Conservation (phyloP, 2,797 vertebrate genomes). For the Cyclura pinguis region DNA sequence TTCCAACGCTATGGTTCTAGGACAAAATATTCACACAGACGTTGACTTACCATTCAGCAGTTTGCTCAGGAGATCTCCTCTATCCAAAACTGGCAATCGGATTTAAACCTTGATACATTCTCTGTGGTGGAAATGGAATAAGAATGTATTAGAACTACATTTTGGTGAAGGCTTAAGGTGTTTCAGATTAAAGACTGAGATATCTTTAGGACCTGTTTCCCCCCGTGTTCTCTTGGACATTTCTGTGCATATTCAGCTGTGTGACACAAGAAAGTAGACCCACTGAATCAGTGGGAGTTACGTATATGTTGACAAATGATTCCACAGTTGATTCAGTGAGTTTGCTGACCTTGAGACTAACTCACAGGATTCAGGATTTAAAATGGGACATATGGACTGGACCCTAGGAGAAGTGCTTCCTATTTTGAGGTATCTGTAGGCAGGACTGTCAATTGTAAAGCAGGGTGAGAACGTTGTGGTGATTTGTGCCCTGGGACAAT, state of each 20-base stretch:
- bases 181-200: background rate
- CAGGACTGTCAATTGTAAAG: background rate
- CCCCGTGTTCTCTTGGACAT: background rate
- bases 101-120: background rate
- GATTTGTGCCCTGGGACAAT: too few relatives aligned
- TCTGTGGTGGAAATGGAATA: background rate
- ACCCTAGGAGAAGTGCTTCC: background rate
- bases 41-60: too few relatives aligned
- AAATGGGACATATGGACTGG: too few relatives aligned
- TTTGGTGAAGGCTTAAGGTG: background rate
- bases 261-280: background rate
- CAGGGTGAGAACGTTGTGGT: too few relatives aligned
- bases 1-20: too few relatives aligned
- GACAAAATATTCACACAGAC: too few relatives aligned
- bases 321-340: background rate
- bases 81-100: too few relatives aligned
- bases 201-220: background rate
- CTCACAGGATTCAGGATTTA: background rate
- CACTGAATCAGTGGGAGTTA: background rate
- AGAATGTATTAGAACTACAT: background rate
- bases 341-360: background rate
- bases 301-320: background rate
- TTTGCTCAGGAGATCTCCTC: too few relatives aligned
- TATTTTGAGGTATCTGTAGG: too few relatives aligned
- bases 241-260: background rate